phyloP scores from a whole-genome alignment of 2,797 vertebrate species.

The Harpagifer antarcticus region DNA sequence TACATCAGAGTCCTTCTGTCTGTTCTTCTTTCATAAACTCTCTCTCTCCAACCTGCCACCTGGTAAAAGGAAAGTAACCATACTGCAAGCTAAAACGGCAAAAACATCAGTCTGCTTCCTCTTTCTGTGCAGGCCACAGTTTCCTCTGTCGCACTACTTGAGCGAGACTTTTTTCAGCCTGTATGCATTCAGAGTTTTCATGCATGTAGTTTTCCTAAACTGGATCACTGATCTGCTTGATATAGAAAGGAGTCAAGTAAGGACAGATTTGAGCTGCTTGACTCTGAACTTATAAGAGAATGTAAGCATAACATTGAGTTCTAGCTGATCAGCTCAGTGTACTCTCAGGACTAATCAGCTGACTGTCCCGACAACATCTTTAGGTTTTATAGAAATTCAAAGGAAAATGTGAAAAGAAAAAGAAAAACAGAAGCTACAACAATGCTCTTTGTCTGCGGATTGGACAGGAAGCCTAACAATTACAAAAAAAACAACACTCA shows the following conservation, averaged over 20 bases:
- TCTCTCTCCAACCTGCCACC: not conserved
- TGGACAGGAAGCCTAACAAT: constrained; percentile 13
- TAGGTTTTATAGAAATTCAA: not conserved
- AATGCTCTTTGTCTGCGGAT: not conserved
- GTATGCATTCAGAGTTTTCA: not conserved
- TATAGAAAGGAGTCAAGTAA: not conserved
- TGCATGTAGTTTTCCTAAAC: not conserved
- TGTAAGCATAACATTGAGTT: not conserved
- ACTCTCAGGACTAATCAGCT: not conserved
- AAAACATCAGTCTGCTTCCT: constrained; percentile 58
- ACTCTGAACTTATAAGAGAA: not conserved
- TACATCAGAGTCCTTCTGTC: no score
- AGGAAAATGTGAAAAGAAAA: not conserved
- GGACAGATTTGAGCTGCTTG: not conserved
- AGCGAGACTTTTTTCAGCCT: constrained; percentile 10
- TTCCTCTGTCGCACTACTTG: constrained; percentile 57
- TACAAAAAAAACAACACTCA: not conserved
- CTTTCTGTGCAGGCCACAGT: constrained; percentile 56
- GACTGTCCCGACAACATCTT: not conserved
- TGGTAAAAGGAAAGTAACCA: constrained; percentile 43
- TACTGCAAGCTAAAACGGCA: constrained; percentile 30
- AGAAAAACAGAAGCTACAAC: constrained; percentile 4
- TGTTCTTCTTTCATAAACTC: no score
- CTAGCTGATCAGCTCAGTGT: not conserved
- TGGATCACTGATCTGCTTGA: not conserved